These are phyloP conservation scores for Tortrix viridana DNA, from an alignment of 2,888 invertebrate species.

Conservation along the genomic window DNA sequence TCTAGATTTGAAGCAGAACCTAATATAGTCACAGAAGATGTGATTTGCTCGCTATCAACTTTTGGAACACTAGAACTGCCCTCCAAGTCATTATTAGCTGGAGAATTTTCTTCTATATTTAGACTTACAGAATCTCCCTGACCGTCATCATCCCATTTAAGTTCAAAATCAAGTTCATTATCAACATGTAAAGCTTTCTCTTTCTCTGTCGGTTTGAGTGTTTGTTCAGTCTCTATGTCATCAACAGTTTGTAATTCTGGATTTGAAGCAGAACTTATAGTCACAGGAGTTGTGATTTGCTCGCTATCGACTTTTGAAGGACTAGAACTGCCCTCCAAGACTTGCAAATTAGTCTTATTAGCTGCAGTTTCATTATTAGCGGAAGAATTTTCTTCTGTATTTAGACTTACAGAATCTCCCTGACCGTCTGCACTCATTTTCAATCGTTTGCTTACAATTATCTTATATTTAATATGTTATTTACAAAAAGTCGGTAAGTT, in stretches of 20 bases:
- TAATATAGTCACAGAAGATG: neutral
- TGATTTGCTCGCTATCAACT: neutral
- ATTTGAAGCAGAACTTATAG: neutral
- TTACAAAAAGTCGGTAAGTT: neutral
- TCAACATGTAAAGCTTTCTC: slow-evolving; percentile 23
- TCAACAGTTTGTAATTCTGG: neutral
- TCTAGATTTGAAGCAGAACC: neutral
- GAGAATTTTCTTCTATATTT: slow-evolving; percentile 12
- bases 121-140: slow-evolving; percentile 17
- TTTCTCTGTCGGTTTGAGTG: slow-evolving; percentile 6
- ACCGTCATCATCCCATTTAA: slow-evolving; percentile 54
- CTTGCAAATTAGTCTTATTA: neutral
- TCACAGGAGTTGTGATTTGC: neutral
- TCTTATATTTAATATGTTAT: slow-evolving; percentile 1
- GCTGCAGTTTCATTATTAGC: neutral
- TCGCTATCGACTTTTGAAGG: neutral
- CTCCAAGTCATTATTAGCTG: neutral
- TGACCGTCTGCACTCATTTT: slow-evolving; percentile 28
- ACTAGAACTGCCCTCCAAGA: neutral
- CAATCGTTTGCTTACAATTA: slow-evolving; percentile 14
- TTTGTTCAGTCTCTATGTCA: slow-evolving; percentile 25
- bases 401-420: slow-evolving; percentile 18
- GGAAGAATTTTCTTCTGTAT: slow-evolving; percentile 9
- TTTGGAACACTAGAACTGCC: neutral
- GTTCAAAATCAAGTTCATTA: slow-evolving; percentile 51